Evolutionary conservation across 2,797 vertebrate genomes (phyloP), one percentile per base, ranked within the genome.

Genomic region (Sibirionetta formosa): DNA sequence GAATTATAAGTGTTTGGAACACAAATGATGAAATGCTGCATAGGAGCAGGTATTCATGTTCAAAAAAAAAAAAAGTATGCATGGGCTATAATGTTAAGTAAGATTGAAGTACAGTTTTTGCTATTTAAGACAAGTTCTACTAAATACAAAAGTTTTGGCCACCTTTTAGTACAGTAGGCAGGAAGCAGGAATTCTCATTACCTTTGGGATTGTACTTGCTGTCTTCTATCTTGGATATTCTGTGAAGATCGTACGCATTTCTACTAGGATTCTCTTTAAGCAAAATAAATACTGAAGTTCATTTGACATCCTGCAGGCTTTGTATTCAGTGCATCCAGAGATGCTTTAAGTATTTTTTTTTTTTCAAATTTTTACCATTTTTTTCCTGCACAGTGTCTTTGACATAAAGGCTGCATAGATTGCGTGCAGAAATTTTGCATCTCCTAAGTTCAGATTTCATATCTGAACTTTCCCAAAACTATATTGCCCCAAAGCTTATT

Each of bases 131-230:
- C 5, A 14, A 4, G 1, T 11, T 88, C 14, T 77, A 12, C 70
- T 84, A 82, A 84, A 42, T 69, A 79, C 6, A 57, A 42, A 68
- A 75, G 31, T 50, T 84, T 23, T 58, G 66, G 13, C 54, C 7
- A 8, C 40, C 58, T 83, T 86, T n/a, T 82, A 84, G 13, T 75
- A 36, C 50, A 58, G 65, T 71, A 58, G 44, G 51, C 1, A 9
- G 42, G 46, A 57, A 87, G 63, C 35, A 82, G 64, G 31, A 85
- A 93, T 96, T 94, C 66, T 85, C 22, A 46, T 46, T 84, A 42
- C 75, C n/a, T 87, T 86, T 63, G 58, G 33, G 38, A 78, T 86
- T 90, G 22, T 68, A 0, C 6, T 0, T 94, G 64, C 58, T 88
- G 20, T 19, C 60, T 83, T n/a, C 31, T 17, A 19, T 73, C 27